Evolutionary conservation across 2,113 vertebrate genomes (phyloP).

Genomic region (Nannospalax galili): DNA sequence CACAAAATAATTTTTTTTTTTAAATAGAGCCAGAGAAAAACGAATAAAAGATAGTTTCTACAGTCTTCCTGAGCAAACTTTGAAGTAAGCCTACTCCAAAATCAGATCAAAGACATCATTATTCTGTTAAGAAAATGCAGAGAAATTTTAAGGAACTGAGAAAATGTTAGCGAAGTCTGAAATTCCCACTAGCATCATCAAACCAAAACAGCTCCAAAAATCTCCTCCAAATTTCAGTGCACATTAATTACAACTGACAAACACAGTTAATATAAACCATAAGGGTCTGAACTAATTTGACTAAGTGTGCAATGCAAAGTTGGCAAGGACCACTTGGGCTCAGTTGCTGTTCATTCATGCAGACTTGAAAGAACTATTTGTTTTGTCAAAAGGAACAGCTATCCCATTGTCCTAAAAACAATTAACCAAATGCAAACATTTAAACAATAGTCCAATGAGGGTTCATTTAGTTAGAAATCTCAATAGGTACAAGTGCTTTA

Average conservation of each 20-base stretch:
- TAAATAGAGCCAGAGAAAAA: conserved; percentile 57
- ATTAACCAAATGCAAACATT: conserved; percentile 11
- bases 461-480: background rate
- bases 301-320: background rate
- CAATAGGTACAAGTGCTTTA: background rate
- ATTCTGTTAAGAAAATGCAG: conserved; percentile 37
- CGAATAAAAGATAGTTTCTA: background rate
- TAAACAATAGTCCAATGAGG: background rate
- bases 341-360: conserved; percentile 17
- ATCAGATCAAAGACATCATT: conserved; percentile 60
- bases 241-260: conserved; percentile 32
- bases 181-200: conserved; percentile 34
- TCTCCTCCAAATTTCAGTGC: conserved; percentile 49
- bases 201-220: conserved; percentile 15
- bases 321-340: conserved; percentile 19
- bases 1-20: too few relatives aligned
- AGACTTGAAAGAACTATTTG: conserved; percentile 34
- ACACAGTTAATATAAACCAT: conserved; percentile 4
- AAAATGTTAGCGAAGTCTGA: conserved; percentile 41
- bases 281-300: conserved; percentile 34
- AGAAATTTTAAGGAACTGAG: conserved; percentile 33
- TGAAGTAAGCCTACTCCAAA: conserved; percentile 62
- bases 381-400: conserved; percentile 17
- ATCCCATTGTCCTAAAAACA: conserved; percentile 48
- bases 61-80: background rate